These are phyloP conservation scores for Ditula angustiorana DNA, from an alignment of 2,888 invertebrate genomes.

Conservation along the genomic window DNA sequence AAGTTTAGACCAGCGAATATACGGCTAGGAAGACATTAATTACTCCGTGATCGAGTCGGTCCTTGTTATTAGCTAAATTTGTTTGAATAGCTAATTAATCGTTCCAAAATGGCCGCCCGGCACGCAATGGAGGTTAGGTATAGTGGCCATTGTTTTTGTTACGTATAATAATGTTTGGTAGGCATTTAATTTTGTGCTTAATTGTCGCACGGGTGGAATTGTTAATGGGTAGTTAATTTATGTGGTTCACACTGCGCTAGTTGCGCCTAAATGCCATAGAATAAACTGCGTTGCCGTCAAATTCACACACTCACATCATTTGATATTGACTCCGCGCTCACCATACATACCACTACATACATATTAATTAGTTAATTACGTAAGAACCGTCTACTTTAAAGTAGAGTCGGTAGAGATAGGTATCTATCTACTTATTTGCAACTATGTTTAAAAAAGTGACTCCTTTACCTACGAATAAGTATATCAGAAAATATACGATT, in stretches of 20 bases:
- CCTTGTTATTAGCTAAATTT: slow-evolving; percentile 77
- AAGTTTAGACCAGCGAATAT: slow-evolving; percentile 2
- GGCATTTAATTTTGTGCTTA: background rate
- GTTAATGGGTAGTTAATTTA: background rate
- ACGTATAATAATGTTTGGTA: background rate
- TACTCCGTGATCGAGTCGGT: slow-evolving; percentile 64
- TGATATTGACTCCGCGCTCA: too few relatives aligned
- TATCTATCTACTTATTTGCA: too few relatives aligned
- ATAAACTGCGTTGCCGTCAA: background rate
- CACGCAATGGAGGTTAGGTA: slow-evolving; percentile 59
- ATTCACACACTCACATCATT: too few relatives aligned
- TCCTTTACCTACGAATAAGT: too few relatives aligned
- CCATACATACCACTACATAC: too few relatives aligned
- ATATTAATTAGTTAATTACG: too few relatives aligned
- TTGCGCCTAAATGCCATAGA: background rate
- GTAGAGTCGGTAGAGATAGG: too few relatives aligned
- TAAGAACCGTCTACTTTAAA: too few relatives aligned
- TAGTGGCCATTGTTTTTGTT: slow-evolving; percentile 1
- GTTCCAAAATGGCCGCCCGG: slow-evolving; percentile 58
- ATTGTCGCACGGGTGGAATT: slow-evolving; percentile 2
- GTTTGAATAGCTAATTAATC: slow-evolving; percentile 80
- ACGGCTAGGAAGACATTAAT: slow-evolving; percentile 61
- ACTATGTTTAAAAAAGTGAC: too few relatives aligned
- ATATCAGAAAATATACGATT: too few relatives aligned
- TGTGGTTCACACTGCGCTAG: background rate